These are phyloP conservation scores for Protodeltote pygarga DNA, from an alignment of 2,888 invertebrate species.

Conservation along the genomic window DNA sequence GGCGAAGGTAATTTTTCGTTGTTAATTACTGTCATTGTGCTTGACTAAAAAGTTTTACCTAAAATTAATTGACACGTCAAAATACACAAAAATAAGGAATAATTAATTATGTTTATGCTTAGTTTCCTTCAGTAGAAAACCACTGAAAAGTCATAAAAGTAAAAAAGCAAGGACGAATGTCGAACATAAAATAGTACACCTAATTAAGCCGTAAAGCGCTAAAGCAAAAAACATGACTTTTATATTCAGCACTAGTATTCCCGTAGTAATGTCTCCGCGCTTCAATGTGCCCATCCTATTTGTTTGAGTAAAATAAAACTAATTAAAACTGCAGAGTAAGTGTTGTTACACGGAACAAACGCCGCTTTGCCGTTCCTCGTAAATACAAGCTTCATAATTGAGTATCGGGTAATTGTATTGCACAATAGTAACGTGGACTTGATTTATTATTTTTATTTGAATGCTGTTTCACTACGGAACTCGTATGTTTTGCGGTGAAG, in stretches of 20 bases:
- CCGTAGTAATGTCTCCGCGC: constrained; percentile 14
- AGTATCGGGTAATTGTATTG: constrained; percentile 37
- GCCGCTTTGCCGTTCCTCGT: constrained; percentile 11
- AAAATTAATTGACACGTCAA: too few relatives aligned
- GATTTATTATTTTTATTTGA: constrained; percentile 43
- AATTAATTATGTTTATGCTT: too few relatives aligned
- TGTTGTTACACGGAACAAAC: constrained; percentile 23
- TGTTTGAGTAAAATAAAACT: constrained; percentile 42
- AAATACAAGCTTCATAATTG: constrained; percentile 39
- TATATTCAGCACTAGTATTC: constrained; percentile 15
- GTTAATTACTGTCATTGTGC: constrained; percentile 20
- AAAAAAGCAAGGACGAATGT: background rate
- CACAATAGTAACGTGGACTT: constrained; percentile 35
- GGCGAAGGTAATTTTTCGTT: background rate
- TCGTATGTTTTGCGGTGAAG: constrained; percentile 31
- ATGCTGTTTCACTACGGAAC: constrained; percentile 17
- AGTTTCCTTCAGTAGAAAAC: too few relatives aligned
- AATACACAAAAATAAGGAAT: too few relatives aligned
- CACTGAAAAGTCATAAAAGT: constrained; percentile 2
- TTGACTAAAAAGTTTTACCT: too few relatives aligned
- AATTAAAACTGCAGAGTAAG: constrained; percentile 35
- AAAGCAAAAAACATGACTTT: constrained; percentile 18
- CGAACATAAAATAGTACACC: constrained; percentile 18
- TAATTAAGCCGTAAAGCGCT: constrained; percentile 34
- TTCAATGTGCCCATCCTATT: constrained; percentile 17